Conservation (phyloP, 2,797 vertebrate species). For the Lagorchestes hirsutus region DNA sequence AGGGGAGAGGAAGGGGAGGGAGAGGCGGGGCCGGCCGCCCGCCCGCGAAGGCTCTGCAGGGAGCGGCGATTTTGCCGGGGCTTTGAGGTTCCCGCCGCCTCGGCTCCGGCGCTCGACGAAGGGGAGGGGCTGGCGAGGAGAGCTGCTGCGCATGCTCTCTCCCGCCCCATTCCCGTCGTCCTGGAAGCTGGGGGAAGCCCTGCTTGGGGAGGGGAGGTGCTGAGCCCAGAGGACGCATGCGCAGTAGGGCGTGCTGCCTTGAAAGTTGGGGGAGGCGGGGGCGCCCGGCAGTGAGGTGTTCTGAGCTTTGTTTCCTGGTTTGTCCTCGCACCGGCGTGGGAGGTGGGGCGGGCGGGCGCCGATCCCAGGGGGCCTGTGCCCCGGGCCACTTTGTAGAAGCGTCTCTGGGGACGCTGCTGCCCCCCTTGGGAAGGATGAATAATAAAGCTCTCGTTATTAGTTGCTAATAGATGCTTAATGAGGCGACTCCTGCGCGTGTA, state of each 20-base stretch:
- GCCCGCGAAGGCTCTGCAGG: constrained; percentile 53
- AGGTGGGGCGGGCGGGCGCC: background rate
- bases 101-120: constrained; percentile 66
- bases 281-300: background rate
- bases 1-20: background rate
- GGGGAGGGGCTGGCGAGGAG: constrained; percentile 70
- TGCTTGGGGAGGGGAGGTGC: background rate
- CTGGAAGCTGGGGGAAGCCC: constrained; percentile 55
- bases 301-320: constrained; percentile 53
- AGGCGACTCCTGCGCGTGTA: background rate
- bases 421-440: background rate
- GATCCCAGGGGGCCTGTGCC: no score
- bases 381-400: no score
- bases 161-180: constrained; percentile 53
- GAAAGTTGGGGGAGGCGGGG: constrained; percentile 11
- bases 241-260: background rate
- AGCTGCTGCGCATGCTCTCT: constrained; percentile 63
- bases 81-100: constrained; percentile 82
- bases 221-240: constrained; percentile 65
- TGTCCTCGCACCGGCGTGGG: background rate
- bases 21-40: background rate
- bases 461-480: background rate
- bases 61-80: constrained; percentile 66
- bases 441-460: background rate
- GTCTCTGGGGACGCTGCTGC: no score